These are phyloP conservation scores for Physella acuta DNA, from an alignment of 1,140 invertebrate species.

Conservation along the genomic window DNA sequence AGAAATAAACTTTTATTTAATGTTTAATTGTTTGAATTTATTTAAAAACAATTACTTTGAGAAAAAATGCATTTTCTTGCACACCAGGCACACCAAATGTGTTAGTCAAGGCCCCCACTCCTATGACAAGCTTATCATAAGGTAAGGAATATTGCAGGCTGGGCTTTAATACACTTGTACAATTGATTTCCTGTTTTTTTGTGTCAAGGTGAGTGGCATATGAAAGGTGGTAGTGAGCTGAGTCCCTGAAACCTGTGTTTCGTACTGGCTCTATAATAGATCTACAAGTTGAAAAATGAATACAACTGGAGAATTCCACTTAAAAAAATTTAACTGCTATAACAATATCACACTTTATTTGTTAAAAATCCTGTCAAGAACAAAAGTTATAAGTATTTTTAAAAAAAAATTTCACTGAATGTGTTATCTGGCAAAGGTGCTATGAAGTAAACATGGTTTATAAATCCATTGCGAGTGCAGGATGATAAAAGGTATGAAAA, in stretches of 20 bases:
- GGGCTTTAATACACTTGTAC: constrained; percentile 47
- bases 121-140: constrained; percentile 60
- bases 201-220: constrained; percentile 50
- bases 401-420: no score
- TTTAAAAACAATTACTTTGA: constrained; percentile 51
- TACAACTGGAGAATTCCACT: no score
- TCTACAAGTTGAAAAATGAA: constrained; percentile 31
- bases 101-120: constrained; percentile 59
- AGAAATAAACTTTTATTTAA: neutral
- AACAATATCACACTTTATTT: no score
- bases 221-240: constrained; percentile 57
- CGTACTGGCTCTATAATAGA: constrained; percentile 62
- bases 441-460: no score
- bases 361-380: no score
- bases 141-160: constrained; percentile 41
- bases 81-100: constrained; percentile 61
- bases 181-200: constrained; percentile 38
- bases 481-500: no score
- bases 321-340: no score
- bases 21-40: neutral
- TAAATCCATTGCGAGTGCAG: no score
- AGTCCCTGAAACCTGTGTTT: constrained; percentile 55
- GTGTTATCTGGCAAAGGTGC: no score
- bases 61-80: constrained; percentile 57
- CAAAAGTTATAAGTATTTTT: no score